Conservation (phyloP, 1,140 invertebrate species). For the Helicoverpa armigera region DNA sequence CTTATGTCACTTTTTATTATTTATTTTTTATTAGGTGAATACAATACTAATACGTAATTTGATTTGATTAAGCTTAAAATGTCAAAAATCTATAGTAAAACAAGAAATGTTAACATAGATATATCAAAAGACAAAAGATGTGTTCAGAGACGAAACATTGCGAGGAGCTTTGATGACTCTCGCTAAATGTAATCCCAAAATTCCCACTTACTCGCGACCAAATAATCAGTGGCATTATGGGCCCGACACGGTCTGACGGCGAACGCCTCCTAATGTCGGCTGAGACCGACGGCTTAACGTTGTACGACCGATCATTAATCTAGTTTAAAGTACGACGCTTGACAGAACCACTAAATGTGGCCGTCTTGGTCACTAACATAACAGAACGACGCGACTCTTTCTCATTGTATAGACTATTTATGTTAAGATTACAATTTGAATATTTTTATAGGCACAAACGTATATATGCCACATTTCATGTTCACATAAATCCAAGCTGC, state of each 20-base stretch:
- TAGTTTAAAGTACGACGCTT: slow-evolving; percentile 44
- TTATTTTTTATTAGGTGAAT: no score
- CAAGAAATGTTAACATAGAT: neutral
- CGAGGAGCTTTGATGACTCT: slow-evolving; percentile 4
- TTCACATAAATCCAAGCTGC: no score
- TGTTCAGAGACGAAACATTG: neutral
- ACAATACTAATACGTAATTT: no score
- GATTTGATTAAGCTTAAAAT: no score
- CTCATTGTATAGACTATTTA: neutral
- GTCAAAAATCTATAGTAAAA: neutral
- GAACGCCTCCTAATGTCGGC: slow-evolving; percentile 36
- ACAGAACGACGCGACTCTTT: neutral
- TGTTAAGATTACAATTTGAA: no score
- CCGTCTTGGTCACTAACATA: slow-evolving; percentile 23
- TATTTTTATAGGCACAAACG: no score
- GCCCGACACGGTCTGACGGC: slow-evolving; percentile 35
- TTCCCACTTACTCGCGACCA: slow-evolving; percentile 23
- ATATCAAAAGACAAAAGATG: slow-evolving; percentile 7
- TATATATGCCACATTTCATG: no score
- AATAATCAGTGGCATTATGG: slow-evolving; percentile 44
- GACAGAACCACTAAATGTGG: slow-evolving; percentile 42
- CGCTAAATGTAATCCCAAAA: slow-evolving; percentile 36
- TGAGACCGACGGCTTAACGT: slow-evolving; percentile 48
- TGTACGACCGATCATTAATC: slow-evolving; percentile 40
- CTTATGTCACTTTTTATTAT: no score